Percentiles rank a stretch among this genome's conserved stretches.
phyloP scores from a whole-genome alignment of 2,888 invertebrate genomes.

The Ctenicera cuprea region DNA sequence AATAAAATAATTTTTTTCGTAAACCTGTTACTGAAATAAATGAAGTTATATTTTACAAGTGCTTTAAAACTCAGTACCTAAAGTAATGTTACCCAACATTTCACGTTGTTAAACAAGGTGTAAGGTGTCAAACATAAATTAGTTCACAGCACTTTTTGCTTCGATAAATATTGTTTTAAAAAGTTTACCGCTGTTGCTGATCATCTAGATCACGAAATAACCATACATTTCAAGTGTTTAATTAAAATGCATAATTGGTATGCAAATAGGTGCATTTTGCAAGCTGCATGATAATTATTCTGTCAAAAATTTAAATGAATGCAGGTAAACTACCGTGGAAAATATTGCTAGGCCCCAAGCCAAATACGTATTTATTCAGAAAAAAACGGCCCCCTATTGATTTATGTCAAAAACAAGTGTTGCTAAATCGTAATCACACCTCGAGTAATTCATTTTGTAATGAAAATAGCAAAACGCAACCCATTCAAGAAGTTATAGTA shows the following conservation, averaged over 20 bases:
- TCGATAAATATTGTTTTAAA: slow-evolving; percentile 7
- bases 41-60: too few species aligned
- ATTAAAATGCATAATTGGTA: slow-evolving; percentile 13
- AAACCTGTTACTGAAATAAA: too few species aligned
- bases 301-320: slow-evolving; percentile 22
- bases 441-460: too few species aligned
- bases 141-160: not conserved
- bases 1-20: too few species aligned
- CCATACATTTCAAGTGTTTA: not conserved
- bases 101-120: slow-evolving; percentile 7
- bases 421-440: too few species aligned
- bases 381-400: too few species aligned
- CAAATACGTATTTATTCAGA: too few species aligned
- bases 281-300: not conserved
- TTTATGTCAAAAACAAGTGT: too few species aligned
- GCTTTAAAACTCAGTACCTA: too few species aligned
- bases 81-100: too few species aligned
- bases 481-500: too few species aligned
- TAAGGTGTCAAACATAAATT: not conserved
- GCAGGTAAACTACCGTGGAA: slow-evolving; percentile 7
- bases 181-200: not conserved
- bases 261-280: slow-evolving; percentile 22
- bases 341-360: not conserved
- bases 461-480: too few species aligned
- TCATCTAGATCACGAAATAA: not conserved